Evolutionary conservation across 1,140 invertebrate species (phyloP).

Genomic region (Pachypeltis micranthus): DNA sequence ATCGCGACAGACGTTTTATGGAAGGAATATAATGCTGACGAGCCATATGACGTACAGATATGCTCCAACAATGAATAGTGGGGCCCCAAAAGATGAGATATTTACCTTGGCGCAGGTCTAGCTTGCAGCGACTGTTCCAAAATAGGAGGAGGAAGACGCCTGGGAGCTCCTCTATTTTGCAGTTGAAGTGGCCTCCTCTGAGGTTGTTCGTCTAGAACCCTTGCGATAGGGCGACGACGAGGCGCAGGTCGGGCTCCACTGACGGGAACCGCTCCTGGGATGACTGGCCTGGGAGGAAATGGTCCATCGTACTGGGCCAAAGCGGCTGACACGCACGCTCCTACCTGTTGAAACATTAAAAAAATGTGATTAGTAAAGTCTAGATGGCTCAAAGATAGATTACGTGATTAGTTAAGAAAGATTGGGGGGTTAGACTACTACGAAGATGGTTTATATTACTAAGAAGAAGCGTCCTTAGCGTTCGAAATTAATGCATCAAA

Average conservation of each 20-base stretch:
- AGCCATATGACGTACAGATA: too few species aligned
- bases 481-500: too few species aligned
- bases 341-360: neutral
- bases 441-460: too few species aligned
- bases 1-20: too few species aligned
- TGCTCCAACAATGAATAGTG: too few species aligned
- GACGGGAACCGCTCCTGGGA: slow-evolving; percentile 46
- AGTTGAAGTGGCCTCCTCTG: slow-evolving; percentile 36
- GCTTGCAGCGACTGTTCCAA: slow-evolving; percentile 3
- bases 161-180: slow-evolving; percentile 29
- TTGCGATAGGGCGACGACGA: neutral
- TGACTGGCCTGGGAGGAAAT: slow-evolving; percentile 34
- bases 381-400: too few species aligned
- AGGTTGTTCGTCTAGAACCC: neutral
- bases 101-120: neutral
- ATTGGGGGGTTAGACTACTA: too few species aligned
- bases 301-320: slow-evolving; percentile 13
- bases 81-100: too few species aligned
- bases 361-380: too few species aligned
- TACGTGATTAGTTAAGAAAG: too few species aligned
- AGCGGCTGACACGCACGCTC: neutral
- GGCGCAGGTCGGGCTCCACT: slow-evolving; percentile 30
- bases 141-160: neutral
- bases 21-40: too few species aligned
- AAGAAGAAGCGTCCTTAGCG: too few species aligned